Evolutionary conservation across 2,888 invertebrate species (phyloP), one percentile per base, ranked within the genome.

Genomic region (Diploptera punctata): DNA sequence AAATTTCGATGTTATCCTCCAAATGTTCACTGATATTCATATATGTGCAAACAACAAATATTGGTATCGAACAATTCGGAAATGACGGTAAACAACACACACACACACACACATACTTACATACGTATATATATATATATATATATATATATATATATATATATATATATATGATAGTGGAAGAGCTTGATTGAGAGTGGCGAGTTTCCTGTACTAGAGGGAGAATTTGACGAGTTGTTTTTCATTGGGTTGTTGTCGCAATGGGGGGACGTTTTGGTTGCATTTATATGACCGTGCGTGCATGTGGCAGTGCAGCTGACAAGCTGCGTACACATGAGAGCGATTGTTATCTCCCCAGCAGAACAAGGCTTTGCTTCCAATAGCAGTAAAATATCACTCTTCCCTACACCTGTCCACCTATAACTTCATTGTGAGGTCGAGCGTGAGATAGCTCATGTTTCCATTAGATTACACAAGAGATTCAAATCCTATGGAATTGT

Each of bases 191-290:
- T 57, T 18, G n/a, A 57, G 29, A 33, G 26, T 26, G 33, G 5
- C 10, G 33, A 33, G 57, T 29, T 29, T 21, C 57, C 29, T 2
- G 52, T 29, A n/a, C n/a, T 29, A n/a, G 26, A 24, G 29, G 26
- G 57, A 29, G 29, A 16, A 29, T n/a, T 31, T 29, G 29, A 24
- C 2, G 57, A 3, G 24, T 0, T 57, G 29, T 24, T 57, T 57
- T 57, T 29, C 18, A 29, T 29, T n/a, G 13, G 52, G 7, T 33
- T 33, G 33, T 33, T 33, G 33, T 33, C 33, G 10, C n/a, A 13
- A 18, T 47, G 31, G 57, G 29, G 57, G 52, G 52, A 24, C 13
- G 54, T 54, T 54, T 57, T 29, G 57, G 26, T 29, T 57, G 13
- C 57, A n/a, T 57, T 2, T 21, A 52, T 52, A 52, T 49, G 21